Percentiles rank a stretch among this genome's conserved stretches.
phyloP scores from a whole-genome alignment of 1,140 invertebrate genomes.

The Penaeus chinensis region DNA sequence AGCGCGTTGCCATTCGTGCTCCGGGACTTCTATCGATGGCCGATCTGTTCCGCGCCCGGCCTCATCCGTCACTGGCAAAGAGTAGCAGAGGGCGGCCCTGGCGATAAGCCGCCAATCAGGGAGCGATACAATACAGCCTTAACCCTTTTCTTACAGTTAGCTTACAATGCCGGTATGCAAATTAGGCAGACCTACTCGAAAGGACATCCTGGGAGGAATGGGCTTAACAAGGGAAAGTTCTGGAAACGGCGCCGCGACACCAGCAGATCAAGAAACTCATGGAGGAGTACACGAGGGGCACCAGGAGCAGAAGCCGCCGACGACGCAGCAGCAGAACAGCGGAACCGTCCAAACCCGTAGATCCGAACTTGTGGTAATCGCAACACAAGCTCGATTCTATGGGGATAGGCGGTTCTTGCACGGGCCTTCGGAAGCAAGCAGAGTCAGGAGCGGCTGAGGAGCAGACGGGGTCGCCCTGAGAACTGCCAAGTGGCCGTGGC shows the following conservation, averaged over 20 bases:
- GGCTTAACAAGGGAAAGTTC: not conserved
- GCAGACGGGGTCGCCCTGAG: not conserved
- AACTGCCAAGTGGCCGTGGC: not conserved
- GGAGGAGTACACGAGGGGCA: not conserved
- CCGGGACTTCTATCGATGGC: no score
- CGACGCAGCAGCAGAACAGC: not conserved
- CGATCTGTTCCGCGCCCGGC: no score
- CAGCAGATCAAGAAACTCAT: no score
- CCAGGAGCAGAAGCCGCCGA: not conserved
- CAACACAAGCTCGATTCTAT: constrained; percentile 70
- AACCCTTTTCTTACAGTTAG: no score
- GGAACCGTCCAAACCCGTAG: constrained; percentile 68
- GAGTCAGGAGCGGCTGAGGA: not conserved
- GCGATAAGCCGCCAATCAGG: no score
- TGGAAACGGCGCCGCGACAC: not conserved
- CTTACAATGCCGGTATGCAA: no score
- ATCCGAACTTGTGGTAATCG: constrained; percentile 70
- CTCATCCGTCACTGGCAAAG: no score
- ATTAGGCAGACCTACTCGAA: no score
- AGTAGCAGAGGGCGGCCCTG: no score
- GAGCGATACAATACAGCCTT: no score
- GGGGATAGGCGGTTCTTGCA: constrained; percentile 67
- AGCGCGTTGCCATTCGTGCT: no score
- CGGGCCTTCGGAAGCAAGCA: not conserved
- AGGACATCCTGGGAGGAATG: no score